A percentile compares a stretch with the other conserved stretches of the same genome.
Conservation (phyloP, 2,888 invertebrate species). For the Stenodema calcarata region DNA sequence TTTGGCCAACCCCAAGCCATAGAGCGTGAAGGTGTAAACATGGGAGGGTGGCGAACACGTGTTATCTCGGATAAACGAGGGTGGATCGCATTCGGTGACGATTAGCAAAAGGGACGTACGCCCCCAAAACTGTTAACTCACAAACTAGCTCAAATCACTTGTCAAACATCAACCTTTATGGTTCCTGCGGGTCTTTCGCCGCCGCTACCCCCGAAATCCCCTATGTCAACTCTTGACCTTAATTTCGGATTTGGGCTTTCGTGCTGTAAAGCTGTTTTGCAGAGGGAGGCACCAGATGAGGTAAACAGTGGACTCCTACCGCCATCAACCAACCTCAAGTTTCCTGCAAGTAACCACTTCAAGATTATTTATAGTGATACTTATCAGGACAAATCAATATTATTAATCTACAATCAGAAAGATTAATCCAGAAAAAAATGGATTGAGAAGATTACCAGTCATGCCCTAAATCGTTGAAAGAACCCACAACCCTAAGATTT, state of each 20-base stretch:
- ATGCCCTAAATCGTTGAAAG: no score
- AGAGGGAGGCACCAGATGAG: no score
- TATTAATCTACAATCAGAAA: no score
- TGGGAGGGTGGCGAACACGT: not conserved
- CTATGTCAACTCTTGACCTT: not conserved
- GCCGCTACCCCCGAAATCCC: not conserved
- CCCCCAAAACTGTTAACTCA: not conserved
- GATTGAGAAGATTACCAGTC: no score
- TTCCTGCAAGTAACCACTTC: no score
- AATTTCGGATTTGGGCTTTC: not conserved
- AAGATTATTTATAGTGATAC: no score
- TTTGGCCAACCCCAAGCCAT: not conserved
- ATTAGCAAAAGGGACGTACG: not conserved
- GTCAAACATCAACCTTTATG: not conserved
- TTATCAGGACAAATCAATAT: no score
- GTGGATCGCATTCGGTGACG: not conserved
- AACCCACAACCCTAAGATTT: no score
- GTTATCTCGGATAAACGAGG: conserved; percentile 2
- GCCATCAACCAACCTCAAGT: no score
- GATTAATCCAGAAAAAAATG: no score
- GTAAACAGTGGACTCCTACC: no score
- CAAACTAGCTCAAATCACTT: not conserved
- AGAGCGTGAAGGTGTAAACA: not conserved
- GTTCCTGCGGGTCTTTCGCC: not conserved
- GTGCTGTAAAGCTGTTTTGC: not conserved